Percentiles rank a stretch among this genome's conserved stretches.
These are phyloP conservation scores for Pitangus sulphuratus DNA, from an alignment of 2,797 vertebrate genomes.

Conservation along the genomic window DNA sequence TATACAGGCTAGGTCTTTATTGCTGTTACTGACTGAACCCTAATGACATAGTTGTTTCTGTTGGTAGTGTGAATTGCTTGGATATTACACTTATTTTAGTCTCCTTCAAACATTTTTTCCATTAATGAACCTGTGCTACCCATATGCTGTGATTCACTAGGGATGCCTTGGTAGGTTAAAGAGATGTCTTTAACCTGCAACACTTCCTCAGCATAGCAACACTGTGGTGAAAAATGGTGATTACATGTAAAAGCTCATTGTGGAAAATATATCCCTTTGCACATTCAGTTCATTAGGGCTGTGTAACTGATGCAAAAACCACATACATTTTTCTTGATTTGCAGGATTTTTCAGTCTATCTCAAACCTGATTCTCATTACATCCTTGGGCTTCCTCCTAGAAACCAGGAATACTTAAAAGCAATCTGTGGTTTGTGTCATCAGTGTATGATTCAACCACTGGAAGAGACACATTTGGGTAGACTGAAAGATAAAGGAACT, in stretches of 20 bases:
- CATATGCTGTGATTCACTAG: neutral
- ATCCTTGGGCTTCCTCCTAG: neutral
- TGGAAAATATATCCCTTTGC: neutral
- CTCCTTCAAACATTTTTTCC: neutral
- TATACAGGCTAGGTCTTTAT: neutral
- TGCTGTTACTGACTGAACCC: neutral
- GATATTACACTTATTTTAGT: neutral
- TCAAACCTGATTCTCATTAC: neutral
- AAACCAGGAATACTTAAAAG: neutral
- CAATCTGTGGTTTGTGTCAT: neutral
- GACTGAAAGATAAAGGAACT: neutral
- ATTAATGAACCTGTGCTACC: neutral
- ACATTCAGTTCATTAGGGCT: neutral
- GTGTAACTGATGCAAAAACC: neutral
- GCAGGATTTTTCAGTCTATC: neutral
- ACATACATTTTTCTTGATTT: neutral
- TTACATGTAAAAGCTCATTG: neutral
- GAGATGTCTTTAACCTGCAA: neutral
- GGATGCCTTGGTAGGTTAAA: neutral
- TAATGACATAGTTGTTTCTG: neutral
- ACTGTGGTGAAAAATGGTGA: neutral
- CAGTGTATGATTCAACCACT: neutral
- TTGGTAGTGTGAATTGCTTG: neutral
- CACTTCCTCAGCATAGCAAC: neutral
- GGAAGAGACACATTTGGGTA: neutral